Conservation (phyloP, 2,797 vertebrate species). For the Agapornis canus region DNA sequence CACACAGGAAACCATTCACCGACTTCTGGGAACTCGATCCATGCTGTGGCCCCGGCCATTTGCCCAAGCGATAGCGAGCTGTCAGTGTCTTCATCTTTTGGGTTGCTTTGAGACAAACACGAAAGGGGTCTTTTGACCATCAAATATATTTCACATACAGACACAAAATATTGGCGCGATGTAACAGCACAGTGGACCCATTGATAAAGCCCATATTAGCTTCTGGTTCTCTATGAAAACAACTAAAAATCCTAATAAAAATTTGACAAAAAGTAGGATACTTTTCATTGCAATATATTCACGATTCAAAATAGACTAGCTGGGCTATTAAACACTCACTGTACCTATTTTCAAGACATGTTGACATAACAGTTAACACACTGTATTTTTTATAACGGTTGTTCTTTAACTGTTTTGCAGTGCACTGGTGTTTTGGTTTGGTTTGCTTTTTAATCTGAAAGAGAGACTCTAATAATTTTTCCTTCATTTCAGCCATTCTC, state of each 20-base stretch:
- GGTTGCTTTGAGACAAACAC: neutral
- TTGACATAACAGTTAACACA: neutral
- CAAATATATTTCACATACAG: neutral
- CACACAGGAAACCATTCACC: neutral
- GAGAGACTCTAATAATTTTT: neutral
- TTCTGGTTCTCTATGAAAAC: neutral
- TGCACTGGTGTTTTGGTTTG: neutral
- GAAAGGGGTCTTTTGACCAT: neutral
- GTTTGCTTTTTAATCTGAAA: neutral
- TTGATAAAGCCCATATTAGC: neutral
- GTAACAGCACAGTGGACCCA: neutral
- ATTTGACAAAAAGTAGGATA: neutral
- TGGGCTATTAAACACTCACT: neutral
- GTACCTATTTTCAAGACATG: neutral
- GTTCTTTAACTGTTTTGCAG: neutral
- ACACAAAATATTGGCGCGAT: neutral
- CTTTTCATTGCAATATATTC: neutral
- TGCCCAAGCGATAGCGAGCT: neutral
- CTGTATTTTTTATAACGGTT: neutral
- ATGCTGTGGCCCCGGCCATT: rapidly evolving
- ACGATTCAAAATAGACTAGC: neutral
- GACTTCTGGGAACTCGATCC: neutral
- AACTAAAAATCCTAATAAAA: neutral
- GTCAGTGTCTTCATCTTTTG: neutral
- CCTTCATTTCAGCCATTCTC: neutral